Percentiles rank a stretch among this genome's conserved stretches.
Conservation (phyloP, 1,140 invertebrate genomes). For the Druon quercuslanigerum region DNA sequence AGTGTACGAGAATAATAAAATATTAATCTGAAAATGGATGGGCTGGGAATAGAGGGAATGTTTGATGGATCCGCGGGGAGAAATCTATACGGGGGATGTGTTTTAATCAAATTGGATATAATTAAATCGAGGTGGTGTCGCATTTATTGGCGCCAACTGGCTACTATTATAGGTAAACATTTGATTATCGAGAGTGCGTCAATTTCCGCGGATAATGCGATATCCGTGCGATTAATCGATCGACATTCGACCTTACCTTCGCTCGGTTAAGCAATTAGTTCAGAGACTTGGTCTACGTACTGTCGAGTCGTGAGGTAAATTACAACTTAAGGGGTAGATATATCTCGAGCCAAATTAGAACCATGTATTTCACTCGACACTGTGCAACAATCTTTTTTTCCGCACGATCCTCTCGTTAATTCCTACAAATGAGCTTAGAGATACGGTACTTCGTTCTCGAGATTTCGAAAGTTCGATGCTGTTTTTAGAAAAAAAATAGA, state of each 20-base stretch:
- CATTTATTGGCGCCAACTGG: constrained; percentile 37
- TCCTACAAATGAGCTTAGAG: background rate
- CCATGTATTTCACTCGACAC: constrained; percentile 28
- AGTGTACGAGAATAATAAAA: constrained; percentile 21
- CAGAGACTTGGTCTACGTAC: constrained; percentile 19
- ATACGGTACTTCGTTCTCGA: background rate
- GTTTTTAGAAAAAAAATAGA: no score
- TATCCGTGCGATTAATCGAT: constrained; percentile 40
- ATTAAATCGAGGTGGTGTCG: constrained; percentile 42
- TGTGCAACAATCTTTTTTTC: constrained; percentile 13
- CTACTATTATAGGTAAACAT: constrained; percentile 46
- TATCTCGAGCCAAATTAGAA: constrained; percentile 5
- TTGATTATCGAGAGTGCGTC: constrained; percentile 41
- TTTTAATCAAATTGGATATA: constrained; percentile 45
- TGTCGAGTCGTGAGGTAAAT: constrained; percentile 30
- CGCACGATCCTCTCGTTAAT: background rate
- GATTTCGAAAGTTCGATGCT: background rate
- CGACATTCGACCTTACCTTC: background rate
- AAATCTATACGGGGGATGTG: constrained; percentile 11
- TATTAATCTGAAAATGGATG: constrained; percentile 15
- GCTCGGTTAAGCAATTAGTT: constrained; percentile 28
- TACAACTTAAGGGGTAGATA: constrained; percentile 16
- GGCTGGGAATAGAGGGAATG: background rate
- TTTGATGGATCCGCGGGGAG: constrained; percentile 37
- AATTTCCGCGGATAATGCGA: constrained; percentile 50